Base-by-base conservation (phyloP, 2,797 vertebrate genomes). In the Eulemur mongoz region DNA sequence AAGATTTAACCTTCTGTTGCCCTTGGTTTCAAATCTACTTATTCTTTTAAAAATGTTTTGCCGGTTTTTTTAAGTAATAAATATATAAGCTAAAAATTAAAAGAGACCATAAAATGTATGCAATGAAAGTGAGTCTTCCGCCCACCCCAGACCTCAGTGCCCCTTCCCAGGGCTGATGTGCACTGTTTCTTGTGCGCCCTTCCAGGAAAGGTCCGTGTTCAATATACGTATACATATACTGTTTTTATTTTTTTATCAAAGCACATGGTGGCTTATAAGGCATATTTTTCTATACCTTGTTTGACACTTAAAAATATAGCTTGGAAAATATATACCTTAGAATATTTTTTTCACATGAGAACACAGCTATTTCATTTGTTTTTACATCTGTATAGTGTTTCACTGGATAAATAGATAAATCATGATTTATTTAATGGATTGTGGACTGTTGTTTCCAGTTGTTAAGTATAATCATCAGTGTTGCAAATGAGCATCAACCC, bases 201-300 rank as follows among this genome's bases (percentile, higher is more conserved):
- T 45, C 12, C 32, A 45, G 40, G 48, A 35, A 6, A 75, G 8
- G 14, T 15, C 15, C 1, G 2, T 0, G 6, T 3, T 1, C 30
- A 17, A 61, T 30, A 1, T 18, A 54, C 6, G 7, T 7, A 1
- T 2, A 2, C 20, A 7, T 0, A 7, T 23, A 52, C 65, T 35
- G 20, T 9, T 61, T 52, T 43, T 32, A 32, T 3, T 18, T 54
- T 13, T 32, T 88, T 45, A 2, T 25, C 22, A 35, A 61, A 79
- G 48, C 59, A 14, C 27, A 9, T 0, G 43, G 50, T 3, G 38
- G 50, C 23, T n/a, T 52, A 35, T 22, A 22, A 20, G 10, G 52
- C 4, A 17, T 45, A 13, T 75, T 65, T 65, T 80, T 38, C 32
- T 32, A 13, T 38, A 76, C 20, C n/a, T 76, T 48, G 10, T 4